Evolutionary conservation across 2,888 invertebrate species (phyloP), one percentile per base, ranked within the genome.

Genomic region (Oscheius sp.): DNA sequence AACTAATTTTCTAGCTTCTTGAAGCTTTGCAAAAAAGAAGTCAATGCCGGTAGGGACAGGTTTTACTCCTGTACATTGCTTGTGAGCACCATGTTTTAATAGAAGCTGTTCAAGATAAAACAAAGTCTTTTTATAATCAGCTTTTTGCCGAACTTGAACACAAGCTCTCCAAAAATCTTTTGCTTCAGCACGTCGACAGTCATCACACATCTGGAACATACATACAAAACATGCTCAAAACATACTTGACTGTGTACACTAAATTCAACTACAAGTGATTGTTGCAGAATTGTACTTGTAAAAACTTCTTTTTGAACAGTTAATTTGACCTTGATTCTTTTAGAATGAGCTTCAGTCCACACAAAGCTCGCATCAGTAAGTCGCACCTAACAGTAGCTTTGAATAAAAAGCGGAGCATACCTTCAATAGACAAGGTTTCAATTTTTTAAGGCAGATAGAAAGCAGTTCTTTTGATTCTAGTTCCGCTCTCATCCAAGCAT

Each of bases 271-370:
- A 95, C 90, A 86, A 97, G 96, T 2, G 93, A 91, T 88, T 99
- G 97, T 86, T 98, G 93, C 4, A 85, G 78, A n/a, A 85, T 80
- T 5, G 95, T 92, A 49, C 94, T 94, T 26, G 93, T 92, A 85
- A 93, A 89, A 0, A 97, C 88, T 89, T 97, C 95, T 51, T 93
- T 95, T 87, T 97, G 95, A 12, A 99, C 92, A 0, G 94, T 95
- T 66, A 99, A 88, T 88, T 94, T 94, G 28, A 86, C 83, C 89
- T 96, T 97, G 62, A 99, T 91, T 76, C 98, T 90, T 87, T 94
- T 95, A 0, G 97, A 98, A 89, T 98, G 98, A 38, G 96, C 95
- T 86, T 98, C 98, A 9, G 98, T 99, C 97, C 97, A 98, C 2
- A 95, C 91, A 89, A 98, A 98, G 0, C 92, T 92, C 44, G 98